A percentile compares a stretch with the other conserved stretches of the same genome.
These are phyloP conservation scores for Calonectris borealis DNA, from an alignment of 2,113 vertebrate genomes.

Conservation along the genomic window DNA sequence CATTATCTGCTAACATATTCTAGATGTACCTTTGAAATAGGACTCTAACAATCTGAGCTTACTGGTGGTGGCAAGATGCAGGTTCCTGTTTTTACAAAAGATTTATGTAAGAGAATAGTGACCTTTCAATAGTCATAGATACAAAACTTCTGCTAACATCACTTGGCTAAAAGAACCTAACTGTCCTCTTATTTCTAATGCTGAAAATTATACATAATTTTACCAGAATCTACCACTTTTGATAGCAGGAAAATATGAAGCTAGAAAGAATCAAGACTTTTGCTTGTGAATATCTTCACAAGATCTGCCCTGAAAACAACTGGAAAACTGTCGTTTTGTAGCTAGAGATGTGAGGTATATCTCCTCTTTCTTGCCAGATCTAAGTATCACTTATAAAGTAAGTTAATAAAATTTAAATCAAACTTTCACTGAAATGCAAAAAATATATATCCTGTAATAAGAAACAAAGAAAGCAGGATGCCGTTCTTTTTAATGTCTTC, in stretches of 20 bases:
- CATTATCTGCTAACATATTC: background rate
- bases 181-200: background rate
- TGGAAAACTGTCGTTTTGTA: background rate
- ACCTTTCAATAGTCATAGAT: background rate
- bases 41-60: background rate
- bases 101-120: background rate
- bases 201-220: background rate
- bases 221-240: background rate
- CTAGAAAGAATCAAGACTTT: background rate
- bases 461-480: background rate
- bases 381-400: background rate
- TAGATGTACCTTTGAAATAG: background rate
- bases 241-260: background rate
- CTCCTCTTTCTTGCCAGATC: background rate
- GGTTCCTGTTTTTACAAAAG: background rate
- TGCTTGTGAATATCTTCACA: background rate
- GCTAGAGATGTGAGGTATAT: background rate
- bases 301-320: background rate
- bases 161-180: background rate
- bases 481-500: background rate
- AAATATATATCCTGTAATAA: background rate
- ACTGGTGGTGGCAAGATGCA: background rate
- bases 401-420: background rate
- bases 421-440: background rate
- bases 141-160: background rate